Base-by-base conservation (phyloP, 2,888 invertebrate genomes). In the Tortricodes alternella region DNA sequence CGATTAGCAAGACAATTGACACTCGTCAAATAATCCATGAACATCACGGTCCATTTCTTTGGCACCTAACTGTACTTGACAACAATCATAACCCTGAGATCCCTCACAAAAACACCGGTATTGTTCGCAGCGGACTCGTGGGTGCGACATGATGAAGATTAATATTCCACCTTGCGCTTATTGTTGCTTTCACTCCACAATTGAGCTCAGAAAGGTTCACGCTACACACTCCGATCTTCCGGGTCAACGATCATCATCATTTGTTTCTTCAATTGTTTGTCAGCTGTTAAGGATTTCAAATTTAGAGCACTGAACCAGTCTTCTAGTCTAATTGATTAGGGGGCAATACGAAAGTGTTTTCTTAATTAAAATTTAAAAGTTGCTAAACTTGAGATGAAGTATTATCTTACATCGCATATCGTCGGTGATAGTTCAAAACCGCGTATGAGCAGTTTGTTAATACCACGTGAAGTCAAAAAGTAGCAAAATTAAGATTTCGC, bases 81-180 rank as follows among this genome's bases (percentile, higher is more conserved):
- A 46, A 46, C 52, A 46, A 53, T 52, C 24, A 34, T 60, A 58
- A 59, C 53, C 57, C 57, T 59, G 61, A 52, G 58, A 60, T 51
- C 57, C 46, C 41, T 6, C 35, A 34, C 27, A 39, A 53, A 62
- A 59, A 59, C 55, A 18, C 3, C 39, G 23, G 46, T 48, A 59
- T 62, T 58, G 62, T 60, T 53, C 53, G 29, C 32, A 15, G 7
- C 37, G 34, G 46, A 23, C 27, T 29, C 49, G 49, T 59, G 60
- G 58, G 56, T 52, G 50, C 43, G 62, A 61, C 64, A 63, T 68
- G 65, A 68, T 68, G 67, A 58, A 63, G 63, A 68, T 68, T 63
- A 63, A 68, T 68, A 58, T 56, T 61, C 60, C 64, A 63, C 64
- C 63, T 64, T 59, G 60, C 62, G 49, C 60, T 55, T 27, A 60